These are phyloP conservation scores for Cyclina sinensis DNA, from an alignment of 1,140 invertebrate species.

Conservation along the genomic window DNA sequence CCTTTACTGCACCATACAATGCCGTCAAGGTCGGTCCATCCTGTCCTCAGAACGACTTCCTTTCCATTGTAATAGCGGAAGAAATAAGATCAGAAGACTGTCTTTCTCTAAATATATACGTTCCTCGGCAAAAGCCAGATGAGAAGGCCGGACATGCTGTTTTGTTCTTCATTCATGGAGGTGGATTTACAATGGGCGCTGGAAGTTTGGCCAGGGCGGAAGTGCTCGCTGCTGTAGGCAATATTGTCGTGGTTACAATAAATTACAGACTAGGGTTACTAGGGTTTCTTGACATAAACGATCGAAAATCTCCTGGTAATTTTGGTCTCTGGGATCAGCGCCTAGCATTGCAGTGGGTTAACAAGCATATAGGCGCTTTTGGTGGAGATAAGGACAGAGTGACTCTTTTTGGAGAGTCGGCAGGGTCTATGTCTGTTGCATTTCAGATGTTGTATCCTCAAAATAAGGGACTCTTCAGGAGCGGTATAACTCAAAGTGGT, in stretches of 20 bases:
- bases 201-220: conserved; percentile 78
- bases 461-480: conserved; percentile 81
- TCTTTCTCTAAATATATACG: conserved; percentile 96
- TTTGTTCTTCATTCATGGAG: conserved; percentile 76
- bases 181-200: conserved; percentile 69
- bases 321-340: conserved; percentile 67
- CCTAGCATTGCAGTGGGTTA: conserved; percentile 86
- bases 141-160: conserved; percentile 49
- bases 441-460: conserved; percentile 63
- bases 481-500: conserved; percentile 72
- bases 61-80: background rate
- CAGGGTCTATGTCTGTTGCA: conserved; percentile 55
- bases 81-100: conserved; percentile 92
- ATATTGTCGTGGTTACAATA: conserved; percentile 87
- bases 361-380: conserved; percentile 79
- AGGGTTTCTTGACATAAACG: conserved; percentile 88
- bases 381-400: conserved; percentile 76
- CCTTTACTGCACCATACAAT: conserved; percentile 46
- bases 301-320: conserved; percentile 84
- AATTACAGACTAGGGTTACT: conserved; percentile 88
- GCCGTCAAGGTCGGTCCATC: conserved; percentile 57
- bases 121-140: conserved; percentile 88
- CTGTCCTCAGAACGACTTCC: conserved; percentile 56
- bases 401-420: conserved; percentile 76
- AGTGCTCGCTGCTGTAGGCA: conserved; percentile 80